A percentile compares a stretch with the other conserved stretches of the same genome.
Evolutionary conservation across 2,113 vertebrate species (phyloP).

Genomic region (Murina feae): DNA sequence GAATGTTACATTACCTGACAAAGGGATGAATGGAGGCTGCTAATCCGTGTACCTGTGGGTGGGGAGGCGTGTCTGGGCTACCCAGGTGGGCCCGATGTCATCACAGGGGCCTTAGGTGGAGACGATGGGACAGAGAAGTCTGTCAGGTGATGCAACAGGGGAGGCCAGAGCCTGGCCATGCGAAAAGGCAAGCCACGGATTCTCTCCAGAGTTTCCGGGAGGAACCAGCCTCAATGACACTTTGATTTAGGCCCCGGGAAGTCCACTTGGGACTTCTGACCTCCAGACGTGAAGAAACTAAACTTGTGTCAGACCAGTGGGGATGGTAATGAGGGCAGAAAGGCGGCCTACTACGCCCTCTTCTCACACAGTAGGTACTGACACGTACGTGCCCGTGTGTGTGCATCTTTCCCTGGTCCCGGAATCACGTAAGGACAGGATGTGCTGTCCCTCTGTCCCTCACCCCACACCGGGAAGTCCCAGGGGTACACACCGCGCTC

Average conservation of each 20-base stretch:
- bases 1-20: not conserved
- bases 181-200: not conserved
- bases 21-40: not conserved
- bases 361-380: not conserved
- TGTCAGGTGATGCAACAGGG: not conserved
- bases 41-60: not conserved
- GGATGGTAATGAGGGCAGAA: not conserved
- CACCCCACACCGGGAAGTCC: not conserved
- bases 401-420: not conserved
- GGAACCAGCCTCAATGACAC: not conserved
- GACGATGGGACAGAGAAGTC: not conserved
- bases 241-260: not conserved
- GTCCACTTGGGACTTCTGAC: not conserved
- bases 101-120: rapidly evolving
- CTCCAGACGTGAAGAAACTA: not conserved
- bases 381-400: rapidly evolving
- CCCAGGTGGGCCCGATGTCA: not conserved
- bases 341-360: not conserved
- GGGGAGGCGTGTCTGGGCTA: not conserved
- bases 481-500: not conserved
- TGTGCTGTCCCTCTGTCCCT: rapidly evolving
- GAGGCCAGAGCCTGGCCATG: not conserved
- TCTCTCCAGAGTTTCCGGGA: not conserved
- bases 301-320: not conserved
- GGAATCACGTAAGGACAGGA: not conserved